Evolutionary conservation across 2,888 invertebrate genomes (phyloP).

Genomic region (Aleiodes testaceus): DNA sequence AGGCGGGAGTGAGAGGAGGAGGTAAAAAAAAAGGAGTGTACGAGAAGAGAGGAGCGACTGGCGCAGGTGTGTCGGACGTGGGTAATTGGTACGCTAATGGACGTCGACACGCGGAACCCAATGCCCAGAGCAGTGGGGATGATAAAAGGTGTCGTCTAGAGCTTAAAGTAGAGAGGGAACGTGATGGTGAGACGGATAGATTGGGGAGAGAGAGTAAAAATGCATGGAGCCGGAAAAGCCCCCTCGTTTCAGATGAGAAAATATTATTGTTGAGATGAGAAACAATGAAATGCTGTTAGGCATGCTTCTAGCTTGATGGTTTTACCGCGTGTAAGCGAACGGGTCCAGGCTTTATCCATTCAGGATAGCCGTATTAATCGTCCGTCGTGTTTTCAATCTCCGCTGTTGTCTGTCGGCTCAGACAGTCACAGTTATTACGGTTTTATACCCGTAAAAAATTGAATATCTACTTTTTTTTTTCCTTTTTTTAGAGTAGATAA

Average conservation of each 20-base stretch:
- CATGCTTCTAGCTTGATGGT: neutral
- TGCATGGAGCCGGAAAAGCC: conserved; percentile 44
- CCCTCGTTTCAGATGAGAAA: conserved; percentile 46
- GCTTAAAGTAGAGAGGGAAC: neutral
- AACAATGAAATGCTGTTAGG: conserved; percentile 25
- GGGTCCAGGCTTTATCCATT: neutral
- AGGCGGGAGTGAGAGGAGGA: neutral
- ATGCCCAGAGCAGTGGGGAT: conserved; percentile 10
- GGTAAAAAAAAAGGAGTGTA: conserved; percentile 25
- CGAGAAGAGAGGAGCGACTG: conserved; percentile 44
- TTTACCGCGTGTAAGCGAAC: conserved; percentile 7
- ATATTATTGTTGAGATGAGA: conserved; percentile 41
- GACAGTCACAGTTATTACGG: conserved; percentile 29
- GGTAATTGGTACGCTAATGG: conserved; percentile 61
- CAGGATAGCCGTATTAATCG: conserved; percentile 24
- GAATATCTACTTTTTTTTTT: conserved; percentile 15
- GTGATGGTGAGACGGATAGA: neutral
- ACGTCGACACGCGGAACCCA: conserved; percentile 45
- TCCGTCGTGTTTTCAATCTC: conserved; percentile 28
- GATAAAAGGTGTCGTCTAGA: conserved; percentile 19
- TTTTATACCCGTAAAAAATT: conserved; percentile 9
- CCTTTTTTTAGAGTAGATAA: neutral
- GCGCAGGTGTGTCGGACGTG: conserved; percentile 55
- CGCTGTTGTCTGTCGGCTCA: conserved; percentile 17
- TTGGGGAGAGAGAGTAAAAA: conserved; percentile 33